Base-by-base conservation (phyloP, 92 coral and sea anemone species). In the Scolanthus callimorphus region DNA sequence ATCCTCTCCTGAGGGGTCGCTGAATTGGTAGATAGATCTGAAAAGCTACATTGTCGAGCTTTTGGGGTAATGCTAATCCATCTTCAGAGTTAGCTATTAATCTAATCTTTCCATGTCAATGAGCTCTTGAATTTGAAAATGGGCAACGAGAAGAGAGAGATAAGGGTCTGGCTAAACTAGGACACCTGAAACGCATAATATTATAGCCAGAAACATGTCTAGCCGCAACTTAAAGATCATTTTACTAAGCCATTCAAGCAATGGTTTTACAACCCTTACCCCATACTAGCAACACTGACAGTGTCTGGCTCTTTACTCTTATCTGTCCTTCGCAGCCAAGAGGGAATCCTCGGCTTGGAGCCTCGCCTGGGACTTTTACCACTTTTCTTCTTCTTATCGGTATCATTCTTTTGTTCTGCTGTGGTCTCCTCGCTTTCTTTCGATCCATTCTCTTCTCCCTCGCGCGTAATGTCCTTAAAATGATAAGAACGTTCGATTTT, bases 291-390 rank as follows among this genome's bases (percentile, higher is more conserved):
- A 9, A n/a, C n/a, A n/a, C n/a, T n/a, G 9, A 6, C 43, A 9
- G 52, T 46, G 52, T 57, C 57, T 28, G 29, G 75, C 10, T 41
- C 31, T 30, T 68, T 68, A 19, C 57, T 60, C 31, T 68, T 68
- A 21, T 68, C 75, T 11, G 27, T 52, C 55, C 45, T 70, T 31
- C 66, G 69, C 31, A 63, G 30, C 88, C 88, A 82, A 54, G 75
- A 52, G 0, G 77, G 85, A 1, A 76, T 69, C 65, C 62, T 83
- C 13, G 58, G 39, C 29, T 58, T 72, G 26, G 68, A 25, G 15
- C 46, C 70, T 13, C 58, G 59, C 6, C 38, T 71, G 1, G n/a
- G n/a, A 1, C 53, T 22, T 34, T 19, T 23, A 15, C 11, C 39
- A 13, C 41, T 34, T 34, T 34, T 34, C 41, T n/a, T n/a, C n/a